Evolutionary conservation across 2,113 vertebrate genomes (phyloP), one percentile per base, ranked within the genome.

Genomic region (Upupa epops): DNA sequence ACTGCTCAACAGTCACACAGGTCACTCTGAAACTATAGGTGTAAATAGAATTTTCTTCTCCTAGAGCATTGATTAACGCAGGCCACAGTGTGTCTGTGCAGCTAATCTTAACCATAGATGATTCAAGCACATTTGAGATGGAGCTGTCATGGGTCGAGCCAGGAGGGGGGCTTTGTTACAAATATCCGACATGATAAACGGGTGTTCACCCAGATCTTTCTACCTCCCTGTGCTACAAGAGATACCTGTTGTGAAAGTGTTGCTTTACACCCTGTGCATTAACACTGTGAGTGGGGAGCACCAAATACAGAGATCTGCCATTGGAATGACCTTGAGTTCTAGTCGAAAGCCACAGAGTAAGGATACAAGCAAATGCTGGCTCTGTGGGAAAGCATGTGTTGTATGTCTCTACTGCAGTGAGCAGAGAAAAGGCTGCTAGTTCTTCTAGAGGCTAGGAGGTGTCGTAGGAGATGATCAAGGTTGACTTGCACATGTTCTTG

Each of bases 261-360:
- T 55, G 51, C 86, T 76, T 51, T 42, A 31, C 73, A 9, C 1
- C 3, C 45, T 66, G 63, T 32, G 66, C 34, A 1, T 36, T 49
- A 45, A 32, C 2, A 1, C 49, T 31, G 52, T 9, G n/a, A 0
- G 0, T 0, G 3, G 8, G 48, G 14, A 69, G 65, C 31, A 69
- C 51, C 63, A 52, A 78, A 40, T 2, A 15, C 29, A 83, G 32
- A 76, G 70, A 77, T 56, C n/a, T 82, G 54, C 8, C 0, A 8
- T n/a, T 1, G 3, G 51, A 72, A 69, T 79, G 93, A 89, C 92
- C 95, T 92, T 95, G 60, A 76, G 11, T 85, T 75, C 40, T 66
- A 52, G 5, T n/a, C 4, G 74, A 76, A 73, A 95, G 37, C 46
- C 0, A 7, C 28, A 48, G 58, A 65, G 26, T 24, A 16, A 85